Percentiles rank a stretch among this genome's conserved stretches.
These are phyloP conservation scores for Cecidostiba fungosa DNA, from an alignment of 2,888 invertebrate genomes.

Conservation along the genomic window DNA sequence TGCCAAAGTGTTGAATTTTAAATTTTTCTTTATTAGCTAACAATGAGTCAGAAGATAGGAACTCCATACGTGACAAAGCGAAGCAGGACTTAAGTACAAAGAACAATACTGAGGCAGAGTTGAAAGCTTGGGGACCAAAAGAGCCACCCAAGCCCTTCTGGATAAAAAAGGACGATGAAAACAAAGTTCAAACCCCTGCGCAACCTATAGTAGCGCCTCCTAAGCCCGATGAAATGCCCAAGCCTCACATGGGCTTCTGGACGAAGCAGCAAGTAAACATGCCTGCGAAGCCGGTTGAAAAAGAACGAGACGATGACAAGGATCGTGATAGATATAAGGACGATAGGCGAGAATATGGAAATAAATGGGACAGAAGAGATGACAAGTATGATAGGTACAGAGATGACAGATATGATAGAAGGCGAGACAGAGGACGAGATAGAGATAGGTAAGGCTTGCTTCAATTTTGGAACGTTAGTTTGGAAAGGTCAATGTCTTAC, in stretches of 20 bases:
- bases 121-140: slow-evolving; percentile 75
- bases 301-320: slow-evolving; percentile 75
- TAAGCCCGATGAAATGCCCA: slow-evolving; percentile 77
- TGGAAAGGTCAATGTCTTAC: background rate
- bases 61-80: slow-evolving; percentile 81
- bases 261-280: slow-evolving; percentile 79
- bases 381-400: slow-evolving; percentile 74
- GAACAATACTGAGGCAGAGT: slow-evolving; percentile 65
- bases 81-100: slow-evolving; percentile 69
- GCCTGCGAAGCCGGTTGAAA: slow-evolving; percentile 75
- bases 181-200: slow-evolving; percentile 11
- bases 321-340: slow-evolving; percentile 72
- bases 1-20: background rate
- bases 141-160: slow-evolving; percentile 74
- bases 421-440: slow-evolving; percentile 59
- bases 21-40: slow-evolving; percentile 22
- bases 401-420: slow-evolving; percentile 66
- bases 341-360: slow-evolving; percentile 73
- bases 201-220: slow-evolving; percentile 38
- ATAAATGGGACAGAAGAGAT: slow-evolving; percentile 74
- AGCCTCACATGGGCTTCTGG: slow-evolving; percentile 79
- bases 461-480: background rate
- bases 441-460: slow-evolving; percentile 59
- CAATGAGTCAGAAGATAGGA: slow-evolving; percentile 69
- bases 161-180: slow-evolving; percentile 74